Percentiles rank a stretch among this genome's conserved stretches.
Conservation (phyloP, 2,888 invertebrate genomes). For the Meandrusa payeni region DNA sequence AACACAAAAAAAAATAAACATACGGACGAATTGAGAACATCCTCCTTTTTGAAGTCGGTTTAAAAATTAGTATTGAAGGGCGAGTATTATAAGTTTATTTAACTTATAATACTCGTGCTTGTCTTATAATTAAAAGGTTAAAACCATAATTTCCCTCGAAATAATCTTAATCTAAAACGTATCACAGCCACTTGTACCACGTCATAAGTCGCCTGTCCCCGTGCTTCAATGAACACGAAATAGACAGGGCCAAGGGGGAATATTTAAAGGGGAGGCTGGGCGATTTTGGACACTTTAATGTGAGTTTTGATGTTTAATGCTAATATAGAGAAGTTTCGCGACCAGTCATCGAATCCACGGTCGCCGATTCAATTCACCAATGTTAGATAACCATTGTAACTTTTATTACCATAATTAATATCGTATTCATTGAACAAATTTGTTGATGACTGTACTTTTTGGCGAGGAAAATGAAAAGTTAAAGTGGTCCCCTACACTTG, state of each 20-base stretch:
- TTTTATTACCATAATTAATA: constrained; percentile 20
- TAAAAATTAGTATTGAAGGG: too few relatives aligned
- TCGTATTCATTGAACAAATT: constrained; percentile 16
- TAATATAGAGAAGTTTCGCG: constrained; percentile 67
- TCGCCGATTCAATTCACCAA: constrained; percentile 19
- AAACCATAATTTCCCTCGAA: too few relatives aligned
- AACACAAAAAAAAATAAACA: too few relatives aligned
- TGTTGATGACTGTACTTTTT: constrained; percentile 14
- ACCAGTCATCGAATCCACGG: constrained; percentile 54
- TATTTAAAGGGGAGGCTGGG: constrained; percentile 52
- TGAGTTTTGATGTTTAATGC: constrained; percentile 79
- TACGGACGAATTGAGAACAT: too few relatives aligned
- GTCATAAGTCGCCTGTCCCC: constrained; percentile 33
- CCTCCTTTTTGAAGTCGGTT: too few relatives aligned
- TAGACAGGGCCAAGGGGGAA: constrained; percentile 49
- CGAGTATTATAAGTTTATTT: too few relatives aligned
- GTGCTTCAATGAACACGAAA: constrained; percentile 52
- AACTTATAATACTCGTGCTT: too few relatives aligned
- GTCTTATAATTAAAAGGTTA: too few relatives aligned
- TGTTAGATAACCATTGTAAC: constrained; percentile 19
- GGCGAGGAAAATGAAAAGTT: constrained; percentile 18
- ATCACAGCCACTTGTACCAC: constrained; percentile 37
- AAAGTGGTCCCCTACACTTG: constrained; percentile 7
- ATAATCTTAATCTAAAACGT: background rate
- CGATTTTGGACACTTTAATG: constrained; percentile 76